Percentiles rank a stretch among this genome's conserved stretches.
These are phyloP conservation scores for Oscheius sp. DNA, from an alignment of 2,888 invertebrate species.

Conservation along the genomic window DNA sequence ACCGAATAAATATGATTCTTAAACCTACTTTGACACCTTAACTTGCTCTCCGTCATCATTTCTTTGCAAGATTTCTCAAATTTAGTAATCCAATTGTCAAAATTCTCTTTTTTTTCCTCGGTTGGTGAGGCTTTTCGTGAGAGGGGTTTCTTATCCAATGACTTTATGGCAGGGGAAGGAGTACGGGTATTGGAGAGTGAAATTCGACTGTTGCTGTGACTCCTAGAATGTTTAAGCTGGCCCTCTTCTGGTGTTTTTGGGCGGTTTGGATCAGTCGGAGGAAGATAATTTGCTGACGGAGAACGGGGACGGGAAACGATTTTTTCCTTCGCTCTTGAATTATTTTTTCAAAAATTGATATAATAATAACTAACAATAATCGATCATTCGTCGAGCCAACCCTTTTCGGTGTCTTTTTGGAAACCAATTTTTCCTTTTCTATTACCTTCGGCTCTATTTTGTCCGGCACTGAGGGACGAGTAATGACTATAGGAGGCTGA, in stretches of 20 bases:
- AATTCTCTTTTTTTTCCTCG: background rate
- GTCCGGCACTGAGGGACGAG: background rate
- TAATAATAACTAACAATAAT: background rate
- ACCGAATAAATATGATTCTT: background rate
- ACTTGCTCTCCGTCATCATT: conserved; percentile 7
- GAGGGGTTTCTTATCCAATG: background rate
- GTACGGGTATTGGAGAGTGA: background rate
- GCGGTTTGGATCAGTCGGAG: background rate
- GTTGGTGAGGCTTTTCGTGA: conserved; percentile 14
- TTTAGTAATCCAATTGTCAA: background rate
- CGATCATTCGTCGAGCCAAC: conserved; percentile 7
- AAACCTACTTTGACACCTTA: background rate
- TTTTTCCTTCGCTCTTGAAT: background rate
- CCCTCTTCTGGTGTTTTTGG: conserved; percentile 14
- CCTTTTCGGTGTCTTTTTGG: background rate
- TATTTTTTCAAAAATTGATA: background rate
- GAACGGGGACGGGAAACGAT: conserved; percentile 3
- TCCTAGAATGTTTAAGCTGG: background rate
- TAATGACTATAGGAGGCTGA: background rate
- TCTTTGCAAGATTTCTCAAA: conserved; percentile 2
- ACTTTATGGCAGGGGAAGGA: background rate
- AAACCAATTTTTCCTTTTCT: too few species aligned
- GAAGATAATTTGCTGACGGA: background rate
- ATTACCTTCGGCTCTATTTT: background rate
- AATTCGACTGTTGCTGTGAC: conserved; percentile 3